Evolutionary conservation across 2,888 invertebrate genomes (phyloP).

Genomic region (Perithous albicinctus): DNA sequence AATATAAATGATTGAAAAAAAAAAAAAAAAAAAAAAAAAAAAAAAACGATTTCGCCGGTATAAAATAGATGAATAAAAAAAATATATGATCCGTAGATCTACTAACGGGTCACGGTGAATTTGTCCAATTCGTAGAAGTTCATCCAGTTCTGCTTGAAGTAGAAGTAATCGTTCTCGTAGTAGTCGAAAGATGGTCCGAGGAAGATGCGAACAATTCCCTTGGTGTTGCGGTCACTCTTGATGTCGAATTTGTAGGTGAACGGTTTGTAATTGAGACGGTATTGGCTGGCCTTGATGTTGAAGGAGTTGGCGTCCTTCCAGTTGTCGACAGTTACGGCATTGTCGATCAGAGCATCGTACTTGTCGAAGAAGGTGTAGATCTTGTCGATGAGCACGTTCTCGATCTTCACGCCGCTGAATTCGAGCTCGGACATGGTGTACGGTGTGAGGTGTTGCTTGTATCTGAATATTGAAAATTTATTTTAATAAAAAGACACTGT

Average conservation of each 20-base stretch:
- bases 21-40: neutral
- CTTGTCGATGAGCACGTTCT: slow-evolving; percentile 88
- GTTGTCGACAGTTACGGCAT: slow-evolving; percentile 86
- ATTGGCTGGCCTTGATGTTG: slow-evolving; percentile 88
- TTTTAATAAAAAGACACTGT: neutral
- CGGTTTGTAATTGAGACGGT: slow-evolving; percentile 90
- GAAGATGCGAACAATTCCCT: slow-evolving; percentile 88
- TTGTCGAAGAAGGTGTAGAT: slow-evolving; percentile 90
- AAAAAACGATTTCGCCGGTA: neutral
- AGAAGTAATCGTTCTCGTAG: slow-evolving; percentile 85
- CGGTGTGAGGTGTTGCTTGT: slow-evolving; percentile 86
- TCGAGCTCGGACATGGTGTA: slow-evolving; percentile 88
- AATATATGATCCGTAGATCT: neutral
- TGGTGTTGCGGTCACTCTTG: slow-evolving; percentile 87
- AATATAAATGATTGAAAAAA: too few relatives aligned
- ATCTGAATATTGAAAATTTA: slow-evolving; percentile 78
- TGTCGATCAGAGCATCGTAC: slow-evolving; percentile 88
- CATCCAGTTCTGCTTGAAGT: slow-evolving; percentile 83
- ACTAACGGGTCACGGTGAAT: slow-evolving; percentile 86
- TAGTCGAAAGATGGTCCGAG: slow-evolving; percentile 89
- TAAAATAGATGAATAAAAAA: neutral
- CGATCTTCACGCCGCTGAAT: slow-evolving; percentile 87
- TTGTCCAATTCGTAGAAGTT: slow-evolving; percentile 88
- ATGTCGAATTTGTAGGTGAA: slow-evolving; percentile 88
- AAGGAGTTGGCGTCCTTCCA: slow-evolving; percentile 84